Evolutionary conservation across 2,797 vertebrate species (phyloP).

Genomic region (Dallia pectoralis): DNA sequence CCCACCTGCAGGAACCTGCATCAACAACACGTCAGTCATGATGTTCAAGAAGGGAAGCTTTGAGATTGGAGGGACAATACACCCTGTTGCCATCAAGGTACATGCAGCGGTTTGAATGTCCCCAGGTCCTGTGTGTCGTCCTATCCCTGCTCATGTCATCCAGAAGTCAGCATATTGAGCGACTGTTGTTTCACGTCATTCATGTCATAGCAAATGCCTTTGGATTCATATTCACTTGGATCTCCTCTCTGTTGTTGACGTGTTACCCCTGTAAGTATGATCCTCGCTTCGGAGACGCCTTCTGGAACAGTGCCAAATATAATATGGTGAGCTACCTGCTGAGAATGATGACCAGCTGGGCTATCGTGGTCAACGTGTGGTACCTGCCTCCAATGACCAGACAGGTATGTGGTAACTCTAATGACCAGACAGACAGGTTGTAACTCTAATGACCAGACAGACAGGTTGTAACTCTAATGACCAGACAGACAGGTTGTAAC

Average conservation of each 20-base stretch:
- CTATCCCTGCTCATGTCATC: background rate
- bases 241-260: background rate
- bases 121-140: background rate
- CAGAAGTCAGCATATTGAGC: background rate
- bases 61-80: constrained; percentile 91
- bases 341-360: constrained; percentile 96
- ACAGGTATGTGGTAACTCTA: constrained; percentile 78
- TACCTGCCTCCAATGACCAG: constrained; percentile 90
- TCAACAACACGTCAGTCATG: constrained; percentile 98
- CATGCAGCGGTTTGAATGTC: background rate
- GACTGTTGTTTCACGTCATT: background rate
- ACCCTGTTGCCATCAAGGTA: constrained; percentile 96
- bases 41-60: constrained; percentile 99
- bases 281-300: constrained; percentile 92
- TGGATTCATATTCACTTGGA: background rate
- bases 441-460: background rate
- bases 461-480: background rate
- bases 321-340: constrained; percentile 92
- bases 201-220: background rate
- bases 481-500: background rate
- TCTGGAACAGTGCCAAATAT: constrained; percentile 95
- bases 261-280: constrained; percentile 81
- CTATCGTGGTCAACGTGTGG: constrained; percentile 94
- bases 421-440: background rate
- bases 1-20: constrained; percentile 87